Evolutionary conservation across 2,113 vertebrate species (phyloP).

Genomic region (Opisthocomus hoazin): DNA sequence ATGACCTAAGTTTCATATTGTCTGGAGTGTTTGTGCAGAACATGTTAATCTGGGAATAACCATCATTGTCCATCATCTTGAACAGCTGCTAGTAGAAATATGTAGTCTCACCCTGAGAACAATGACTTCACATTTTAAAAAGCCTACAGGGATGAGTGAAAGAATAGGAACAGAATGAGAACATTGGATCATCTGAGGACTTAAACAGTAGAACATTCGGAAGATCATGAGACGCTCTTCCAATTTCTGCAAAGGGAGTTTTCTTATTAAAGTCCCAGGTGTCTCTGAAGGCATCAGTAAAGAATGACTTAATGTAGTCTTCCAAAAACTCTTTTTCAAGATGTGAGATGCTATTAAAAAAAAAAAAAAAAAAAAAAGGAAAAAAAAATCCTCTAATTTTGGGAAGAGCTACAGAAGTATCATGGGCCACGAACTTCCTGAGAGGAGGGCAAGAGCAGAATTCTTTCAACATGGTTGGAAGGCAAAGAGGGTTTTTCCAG

Average conservation of each 20-base stretch:
- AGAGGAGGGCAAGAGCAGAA: not conserved
- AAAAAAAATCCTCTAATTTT: not conserved
- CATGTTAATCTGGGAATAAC: not conserved
- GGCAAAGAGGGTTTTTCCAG: not conserved
- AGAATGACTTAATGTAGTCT: not conserved
- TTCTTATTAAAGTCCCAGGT: not conserved
- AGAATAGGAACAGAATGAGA: slow-evolving; percentile 35
- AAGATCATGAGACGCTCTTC: not conserved
- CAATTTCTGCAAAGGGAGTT: not conserved
- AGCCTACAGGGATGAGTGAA: slow-evolving; percentile 13
- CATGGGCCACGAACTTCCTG: not conserved
- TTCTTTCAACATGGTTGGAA: not conserved
- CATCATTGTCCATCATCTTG: not conserved
- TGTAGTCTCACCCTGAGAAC: not conserved
- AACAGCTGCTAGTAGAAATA: slow-evolving; percentile 17
- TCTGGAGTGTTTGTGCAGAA: not conserved
- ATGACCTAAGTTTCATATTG: not conserved
- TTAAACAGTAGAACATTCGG: slow-evolving; percentile 13
- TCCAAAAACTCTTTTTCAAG: not conserved
- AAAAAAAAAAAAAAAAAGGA: not conserved
- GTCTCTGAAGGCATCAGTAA: not conserved
- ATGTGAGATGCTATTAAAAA: not conserved
- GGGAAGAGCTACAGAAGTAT: not conserved
- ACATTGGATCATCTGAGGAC: slow-evolving; percentile 37
- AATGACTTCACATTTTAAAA: slow-evolving; percentile 29